Base-by-base conservation (phyloP, 37 sponge, comb jelly and placozoan species). In the Aphrocallistes beatrix region DNA sequence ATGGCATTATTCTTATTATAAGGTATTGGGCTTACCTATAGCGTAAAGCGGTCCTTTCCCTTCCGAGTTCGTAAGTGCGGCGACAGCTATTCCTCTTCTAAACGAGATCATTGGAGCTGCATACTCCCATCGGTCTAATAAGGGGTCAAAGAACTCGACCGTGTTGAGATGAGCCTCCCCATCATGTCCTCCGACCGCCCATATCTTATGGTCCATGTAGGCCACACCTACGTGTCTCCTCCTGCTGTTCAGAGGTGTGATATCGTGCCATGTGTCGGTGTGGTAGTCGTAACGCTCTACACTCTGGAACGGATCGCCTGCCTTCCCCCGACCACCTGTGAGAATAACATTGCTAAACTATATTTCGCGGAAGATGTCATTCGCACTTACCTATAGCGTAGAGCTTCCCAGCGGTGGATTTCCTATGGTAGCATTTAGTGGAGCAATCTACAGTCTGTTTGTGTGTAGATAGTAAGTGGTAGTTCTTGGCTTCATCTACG, bases 221-320 rank as follows among this genome's bases (percentile, higher is more conserved):
- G 90, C 91, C 87, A 96, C 96, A 16, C 96, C 96, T 83, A 95
- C 96, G 87, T 95, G 96, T 49, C 96, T 84, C 34, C 96, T 88
- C 16, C 91, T 83, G 21, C 48, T 51, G 38, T 36, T 88, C 30
- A 95, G 90, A 37, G 88, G 86, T 0, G 92, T 87, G 34, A 89
- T 92, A 28, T 88, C 92, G 49, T 86, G 83, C 98, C 98, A 97
- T 0, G 92, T 49, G 49, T 97, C 93, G 51, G 90, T 87, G 28
- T 85, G 83, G 51, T 94, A 94, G 86, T 92, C 89, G 86, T 93
- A 97, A 39, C 89, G 87, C 90, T 97, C 98, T 10, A 97, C 98
- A 39, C 89, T 90, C 81, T 88, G 88, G 87, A 93, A 94, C 0
- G 93, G 92, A 28, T 90, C 91, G 37, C 93, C 93, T 0, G 90